These are phyloP conservation scores for Sciurus vulgaris DNA, from an alignment of 2,797 vertebrate species.

Conservation along the genomic window DNA sequence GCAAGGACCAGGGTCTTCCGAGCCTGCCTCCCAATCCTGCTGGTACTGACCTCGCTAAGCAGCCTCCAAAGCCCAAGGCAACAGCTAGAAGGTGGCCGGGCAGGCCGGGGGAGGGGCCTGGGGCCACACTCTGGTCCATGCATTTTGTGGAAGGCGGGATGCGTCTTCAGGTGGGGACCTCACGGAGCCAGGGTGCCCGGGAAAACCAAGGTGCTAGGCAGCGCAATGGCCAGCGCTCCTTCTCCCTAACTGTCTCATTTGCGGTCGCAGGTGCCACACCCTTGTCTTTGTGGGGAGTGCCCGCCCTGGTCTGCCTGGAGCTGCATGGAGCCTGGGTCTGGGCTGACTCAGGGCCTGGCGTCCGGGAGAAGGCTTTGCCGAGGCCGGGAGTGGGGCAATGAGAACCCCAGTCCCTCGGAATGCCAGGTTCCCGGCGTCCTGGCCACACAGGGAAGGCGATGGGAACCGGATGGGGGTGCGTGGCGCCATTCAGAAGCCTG, in stretches of 20 bases:
- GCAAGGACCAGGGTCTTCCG: neutral
- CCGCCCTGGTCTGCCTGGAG: neutral
- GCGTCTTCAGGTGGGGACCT: neutral
- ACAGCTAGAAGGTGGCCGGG: neutral
- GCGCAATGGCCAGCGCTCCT: neutral
- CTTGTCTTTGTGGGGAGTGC: neutral
- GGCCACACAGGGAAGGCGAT: neutral
- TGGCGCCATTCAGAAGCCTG: neutral
- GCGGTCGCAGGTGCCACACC: neutral
- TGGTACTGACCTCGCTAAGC: neutral
- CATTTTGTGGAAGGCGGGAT: neutral
- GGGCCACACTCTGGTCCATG: neutral
- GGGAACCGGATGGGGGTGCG: neutral
- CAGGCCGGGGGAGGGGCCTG: neutral
- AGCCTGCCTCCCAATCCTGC: neutral
- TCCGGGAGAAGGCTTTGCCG: neutral
- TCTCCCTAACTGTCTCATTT: conserved; percentile 50
- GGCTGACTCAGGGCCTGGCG: neutral
- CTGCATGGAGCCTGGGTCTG: neutral
- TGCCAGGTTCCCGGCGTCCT: neutral
- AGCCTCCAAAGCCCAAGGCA: neutral
- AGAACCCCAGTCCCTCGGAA: neutral
- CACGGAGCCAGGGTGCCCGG: neutral
- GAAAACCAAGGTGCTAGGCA: neutral
- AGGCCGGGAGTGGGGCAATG: neutral